These are phyloP conservation scores for Falco punctatus DNA, from an alignment of 2,113 vertebrate species.

Conservation along the genomic window DNA sequence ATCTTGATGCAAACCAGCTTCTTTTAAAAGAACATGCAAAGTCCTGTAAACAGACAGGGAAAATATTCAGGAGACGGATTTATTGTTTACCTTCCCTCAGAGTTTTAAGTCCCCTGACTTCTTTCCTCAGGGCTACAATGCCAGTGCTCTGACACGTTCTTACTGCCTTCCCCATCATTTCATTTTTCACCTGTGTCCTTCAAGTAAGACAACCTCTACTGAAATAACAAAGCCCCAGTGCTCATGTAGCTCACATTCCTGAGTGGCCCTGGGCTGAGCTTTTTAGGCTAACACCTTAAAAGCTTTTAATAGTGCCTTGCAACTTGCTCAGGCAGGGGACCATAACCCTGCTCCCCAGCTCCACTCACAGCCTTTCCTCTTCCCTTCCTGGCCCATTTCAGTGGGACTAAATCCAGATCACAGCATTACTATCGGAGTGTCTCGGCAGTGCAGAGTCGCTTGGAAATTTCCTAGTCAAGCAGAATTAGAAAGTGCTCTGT, in stretches of 20 bases:
- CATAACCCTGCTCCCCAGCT: background rate
- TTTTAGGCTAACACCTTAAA: background rate
- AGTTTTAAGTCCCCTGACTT: background rate
- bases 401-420: background rate
- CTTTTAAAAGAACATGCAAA: background rate
- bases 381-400: background rate
- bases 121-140: background rate
- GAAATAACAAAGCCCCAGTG: background rate
- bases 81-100: background rate
- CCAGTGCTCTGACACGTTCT: fast-evolving
- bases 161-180: background rate
- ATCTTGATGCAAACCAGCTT: background rate
- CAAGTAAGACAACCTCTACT: background rate
- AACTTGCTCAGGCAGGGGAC: background rate
- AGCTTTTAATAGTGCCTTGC: background rate
- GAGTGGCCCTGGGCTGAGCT: background rate
- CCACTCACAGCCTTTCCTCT: background rate
- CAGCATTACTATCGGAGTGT: background rate
- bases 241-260: background rate
- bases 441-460: background rate
- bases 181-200: background rate
- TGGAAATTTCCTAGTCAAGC: background rate
- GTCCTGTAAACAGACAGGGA: background rate
- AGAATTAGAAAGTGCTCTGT: background rate
- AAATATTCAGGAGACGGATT: background rate